phyloP scores from a whole-genome alignment of 2,888 invertebrate species.

The Taenaris catops region DNA sequence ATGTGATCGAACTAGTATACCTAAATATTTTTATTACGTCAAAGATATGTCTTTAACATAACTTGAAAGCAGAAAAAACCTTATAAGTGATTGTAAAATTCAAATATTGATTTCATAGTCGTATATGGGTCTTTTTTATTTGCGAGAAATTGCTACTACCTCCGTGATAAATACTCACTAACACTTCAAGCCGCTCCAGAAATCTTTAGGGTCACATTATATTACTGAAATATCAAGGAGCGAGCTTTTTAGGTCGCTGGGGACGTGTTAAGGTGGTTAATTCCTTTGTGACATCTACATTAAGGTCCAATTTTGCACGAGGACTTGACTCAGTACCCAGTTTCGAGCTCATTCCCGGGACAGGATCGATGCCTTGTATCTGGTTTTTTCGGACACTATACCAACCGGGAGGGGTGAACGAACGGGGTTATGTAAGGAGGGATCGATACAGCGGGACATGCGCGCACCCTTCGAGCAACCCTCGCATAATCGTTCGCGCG shows the following conservation, averaged over 20 bases:
- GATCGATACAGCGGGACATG: constrained; percentile 59
- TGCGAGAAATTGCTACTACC: too few relatives aligned
- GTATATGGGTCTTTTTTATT: too few relatives aligned
- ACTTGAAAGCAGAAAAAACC: too few relatives aligned
- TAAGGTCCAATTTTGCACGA: constrained; percentile 25
- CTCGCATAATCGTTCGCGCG: constrained; percentile 70
- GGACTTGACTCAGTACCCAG: constrained; percentile 23
- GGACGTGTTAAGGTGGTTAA: constrained; percentile 21
- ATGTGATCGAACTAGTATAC: too few relatives aligned
- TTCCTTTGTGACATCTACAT: constrained; percentile 18
- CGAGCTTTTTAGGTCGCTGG: constrained; percentile 32
- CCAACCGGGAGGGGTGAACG: constrained; percentile 73
- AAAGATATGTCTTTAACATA: too few relatives aligned
- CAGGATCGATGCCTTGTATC: constrained; percentile 63
- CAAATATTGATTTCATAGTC: too few relatives aligned
- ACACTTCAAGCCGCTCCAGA: constrained; percentile 24
- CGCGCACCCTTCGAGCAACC: constrained; percentile 41
- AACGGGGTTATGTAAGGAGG: constrained; percentile 70
- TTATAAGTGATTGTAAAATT: too few relatives aligned
- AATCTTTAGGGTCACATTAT: constrained; percentile 31
- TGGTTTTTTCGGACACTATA: constrained; percentile 79
- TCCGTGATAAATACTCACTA: constrained; percentile 7
- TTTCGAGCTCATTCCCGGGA: constrained; percentile 43
- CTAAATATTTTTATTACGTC: too few relatives aligned
- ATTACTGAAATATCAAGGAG: constrained; percentile 30